These are phyloP conservation scores for Oxycera nigricornis DNA, from an alignment of 2,888 invertebrate species.

Conservation along the genomic window DNA sequence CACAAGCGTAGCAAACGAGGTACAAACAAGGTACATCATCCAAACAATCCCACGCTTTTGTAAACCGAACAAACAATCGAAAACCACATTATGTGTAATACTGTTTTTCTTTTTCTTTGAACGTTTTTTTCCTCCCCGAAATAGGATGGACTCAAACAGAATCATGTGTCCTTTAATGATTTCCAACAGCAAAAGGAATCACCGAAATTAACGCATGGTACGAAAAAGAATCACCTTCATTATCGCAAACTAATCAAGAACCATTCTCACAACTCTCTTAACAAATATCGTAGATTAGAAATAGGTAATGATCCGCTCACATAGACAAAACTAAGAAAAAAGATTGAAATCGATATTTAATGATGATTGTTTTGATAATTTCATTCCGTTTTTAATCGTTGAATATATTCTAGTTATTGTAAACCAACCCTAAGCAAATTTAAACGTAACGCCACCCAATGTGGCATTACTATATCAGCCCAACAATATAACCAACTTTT, in stretches of 20 bases:
- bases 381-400: conserved; percentile 24
- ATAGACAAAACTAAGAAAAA: conserved; percentile 43
- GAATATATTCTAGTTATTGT: conserved; percentile 30
- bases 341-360: conserved; percentile 30
- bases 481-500: neutral
- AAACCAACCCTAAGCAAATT: neutral
- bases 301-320: conserved; percentile 59
- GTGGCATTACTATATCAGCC: neutral
- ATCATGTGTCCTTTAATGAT: conserved; percentile 89
- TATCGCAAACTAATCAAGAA: conserved; percentile 67
- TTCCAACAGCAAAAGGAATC: conserved; percentile 89
- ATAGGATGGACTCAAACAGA: conserved; percentile 81
- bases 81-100: too few species aligned
- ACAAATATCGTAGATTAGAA: conserved; percentile 64
- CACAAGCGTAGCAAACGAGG: conserved; percentile 84
- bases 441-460: neutral
- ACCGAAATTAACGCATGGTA: conserved; percentile 88
- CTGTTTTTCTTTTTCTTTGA: too few species aligned
- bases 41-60: too few species aligned
- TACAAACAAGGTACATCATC: conserved; percentile 79
- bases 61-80: too few species aligned
- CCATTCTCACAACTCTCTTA: conserved; percentile 63
- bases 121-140: neutral
- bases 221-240: conserved; percentile 71
- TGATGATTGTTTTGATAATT: conserved; percentile 27